Conservation (phyloP, 2,113 vertebrate genomes). For the Cercocebus atys region DNA sequence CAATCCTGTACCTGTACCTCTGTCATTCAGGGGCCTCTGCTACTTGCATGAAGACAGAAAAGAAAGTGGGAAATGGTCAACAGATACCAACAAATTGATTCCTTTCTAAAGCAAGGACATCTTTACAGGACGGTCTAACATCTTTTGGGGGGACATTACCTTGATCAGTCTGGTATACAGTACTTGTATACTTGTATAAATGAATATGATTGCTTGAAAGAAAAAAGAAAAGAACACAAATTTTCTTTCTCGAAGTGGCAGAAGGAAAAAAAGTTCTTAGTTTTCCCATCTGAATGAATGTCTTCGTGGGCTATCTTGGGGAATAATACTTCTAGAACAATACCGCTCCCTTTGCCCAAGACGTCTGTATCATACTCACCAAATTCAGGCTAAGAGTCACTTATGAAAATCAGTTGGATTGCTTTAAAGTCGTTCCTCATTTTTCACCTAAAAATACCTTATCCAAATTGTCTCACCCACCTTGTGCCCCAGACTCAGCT, state of each 20-base stretch:
- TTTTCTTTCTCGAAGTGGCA: no score
- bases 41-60: not conserved
- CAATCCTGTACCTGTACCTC: accelerated
- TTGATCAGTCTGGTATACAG: not conserved
- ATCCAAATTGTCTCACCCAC: not conserved
- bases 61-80: not conserved
- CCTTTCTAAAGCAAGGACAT: not conserved
- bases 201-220: not conserved
- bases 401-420: not conserved
- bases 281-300: not conserved
- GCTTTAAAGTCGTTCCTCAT: not conserved
- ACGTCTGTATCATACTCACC: accelerated
- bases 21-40: not conserved
- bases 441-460: not conserved
- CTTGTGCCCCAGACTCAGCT: not conserved
- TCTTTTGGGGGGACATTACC: accelerated
- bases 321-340: not conserved
- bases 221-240: no score
- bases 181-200: not conserved
- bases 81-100: not conserved
- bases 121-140: accelerated
- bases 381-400: not conserved
- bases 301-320: not conserved
- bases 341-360: not conserved
- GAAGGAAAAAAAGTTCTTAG: not conserved